Conservation (phyloP, 2,888 invertebrate genomes). For the Hartigia nigra region DNA sequence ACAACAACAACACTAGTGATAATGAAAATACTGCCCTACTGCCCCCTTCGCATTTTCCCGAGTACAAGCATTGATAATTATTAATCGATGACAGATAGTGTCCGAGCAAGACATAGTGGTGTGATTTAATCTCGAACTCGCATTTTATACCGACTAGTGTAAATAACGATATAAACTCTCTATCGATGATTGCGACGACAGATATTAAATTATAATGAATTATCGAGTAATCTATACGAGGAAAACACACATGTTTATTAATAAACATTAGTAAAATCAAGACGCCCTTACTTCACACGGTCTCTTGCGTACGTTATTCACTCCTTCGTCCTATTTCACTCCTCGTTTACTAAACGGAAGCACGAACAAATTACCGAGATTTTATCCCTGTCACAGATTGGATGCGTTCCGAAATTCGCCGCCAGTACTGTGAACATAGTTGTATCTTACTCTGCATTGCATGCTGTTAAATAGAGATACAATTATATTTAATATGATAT, state of each 20-base stretch:
- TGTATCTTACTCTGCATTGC: too few relatives aligned
- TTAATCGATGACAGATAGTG: slow-evolving; percentile 63
- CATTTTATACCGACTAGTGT: slow-evolving; percentile 66
- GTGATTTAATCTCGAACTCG: slow-evolving; percentile 64
- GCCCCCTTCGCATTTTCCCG: slow-evolving; percentile 62
- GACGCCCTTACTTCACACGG: neutral
- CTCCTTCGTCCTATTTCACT: neutral
- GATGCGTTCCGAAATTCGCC: too few relatives aligned
- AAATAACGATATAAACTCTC: slow-evolving; percentile 56
- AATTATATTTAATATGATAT: too few relatives aligned
- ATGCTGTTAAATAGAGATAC: too few relatives aligned
- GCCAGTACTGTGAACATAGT: too few relatives aligned
- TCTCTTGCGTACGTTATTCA: neutral
- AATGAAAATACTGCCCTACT: slow-evolving; percentile 64
- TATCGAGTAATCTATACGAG: slow-evolving; percentile 60
- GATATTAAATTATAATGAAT: slow-evolving; percentile 61
- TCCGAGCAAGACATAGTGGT: slow-evolving; percentile 55
- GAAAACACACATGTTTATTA: slow-evolving; percentile 54
- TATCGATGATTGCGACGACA: slow-evolving; percentile 51
- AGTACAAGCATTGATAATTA: slow-evolving; percentile 65
- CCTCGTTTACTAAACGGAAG: neutral
- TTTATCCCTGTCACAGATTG: too few relatives aligned
- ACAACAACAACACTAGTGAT: slow-evolving; percentile 63
- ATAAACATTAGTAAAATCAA: slow-evolving; percentile 61
- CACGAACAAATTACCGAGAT: too few relatives aligned